Base-by-base conservation (phyloP, 2,797 vertebrate species). In the Epinephelus awoara region DNA sequence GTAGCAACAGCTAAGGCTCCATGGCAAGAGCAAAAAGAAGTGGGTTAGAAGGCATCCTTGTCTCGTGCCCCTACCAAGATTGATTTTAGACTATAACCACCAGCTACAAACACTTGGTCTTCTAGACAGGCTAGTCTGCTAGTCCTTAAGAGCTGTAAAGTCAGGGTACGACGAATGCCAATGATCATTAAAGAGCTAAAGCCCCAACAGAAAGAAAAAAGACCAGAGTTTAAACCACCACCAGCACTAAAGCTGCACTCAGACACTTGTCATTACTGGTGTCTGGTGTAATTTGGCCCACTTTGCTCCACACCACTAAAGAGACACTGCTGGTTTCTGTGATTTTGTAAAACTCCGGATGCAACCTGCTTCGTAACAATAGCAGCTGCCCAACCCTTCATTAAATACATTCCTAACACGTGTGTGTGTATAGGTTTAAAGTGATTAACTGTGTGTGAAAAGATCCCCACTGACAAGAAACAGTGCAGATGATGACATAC, bases 361-460 rank as follows among this genome's bases (percentile, higher is more conserved):
- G 72, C 74, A 86, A 83, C 80, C 84, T 83, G 75, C 80, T 89
- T 55, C 80, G 64, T 72, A 54, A 91, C 88, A 79, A 74, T 67
- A 71, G 86, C 83, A 75, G 77, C 63, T 82, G 80, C 80, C 72
- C 87, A 87, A 79, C 88, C 90, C 49, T 69, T 93, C 77, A 95
- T 93, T 93, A 92, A 85, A 86, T 47, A 79, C 93, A 93, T 93
- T 93, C 91, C 90, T 84, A 51, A 85, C 73, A 52, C 67, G 75
- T 83, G 77, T 80, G 55, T 66, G 55, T 66, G 62, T 21, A 56
- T 69, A 15, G 54, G 62, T 84, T 80, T 85, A 77, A 83, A 76
- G 80, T 75, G 82, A 90, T 85, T 79, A 81, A 87, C 56, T 46
- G 57, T 57, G 75, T 72, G 85, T 49, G 72, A 80, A 79, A 79